Percentiles rank a stretch among this genome's conserved stretches.
Evolutionary conservation across 2,113 vertebrate species (phyloP).

Genomic region (Pituophis catenifer): DNA sequence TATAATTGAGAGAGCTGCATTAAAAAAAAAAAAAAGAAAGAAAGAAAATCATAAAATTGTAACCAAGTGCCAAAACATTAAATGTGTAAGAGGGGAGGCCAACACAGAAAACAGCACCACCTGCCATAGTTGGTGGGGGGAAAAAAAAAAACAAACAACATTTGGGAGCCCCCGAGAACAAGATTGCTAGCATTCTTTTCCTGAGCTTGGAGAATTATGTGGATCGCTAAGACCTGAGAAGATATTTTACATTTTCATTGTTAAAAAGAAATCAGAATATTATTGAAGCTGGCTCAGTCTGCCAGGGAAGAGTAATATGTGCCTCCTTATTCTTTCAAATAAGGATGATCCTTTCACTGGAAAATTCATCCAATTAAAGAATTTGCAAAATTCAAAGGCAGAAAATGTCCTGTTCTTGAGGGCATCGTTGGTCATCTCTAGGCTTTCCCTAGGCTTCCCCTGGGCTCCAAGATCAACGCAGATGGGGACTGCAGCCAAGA

Average conservation of each 20-base stretch:
- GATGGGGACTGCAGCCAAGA: too few relatives aligned
- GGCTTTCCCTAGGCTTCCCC: background rate
- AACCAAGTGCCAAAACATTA: conserved; percentile 67
- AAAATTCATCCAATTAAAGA: conserved; percentile 23
- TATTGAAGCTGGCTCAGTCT: background rate
- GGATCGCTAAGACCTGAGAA: background rate
- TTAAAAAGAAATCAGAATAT: background rate
- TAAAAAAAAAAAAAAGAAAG: conserved; percentile 61
- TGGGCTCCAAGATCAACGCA: too few relatives aligned
- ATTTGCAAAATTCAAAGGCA: background rate
- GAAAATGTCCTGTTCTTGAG: background rate
- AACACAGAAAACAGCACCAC: conserved; percentile 5
- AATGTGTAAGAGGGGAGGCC: conserved; percentile 42
- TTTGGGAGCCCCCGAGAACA: conserved; percentile 14
- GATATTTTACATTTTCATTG: background rate
- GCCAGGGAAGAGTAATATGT: fast-evolving
- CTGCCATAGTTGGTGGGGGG: conserved; percentile 3
- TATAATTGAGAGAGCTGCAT: conserved; percentile 72
- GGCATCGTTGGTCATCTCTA: background rate
- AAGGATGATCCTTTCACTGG: background rate
- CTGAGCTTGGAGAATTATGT: conserved; percentile 15
- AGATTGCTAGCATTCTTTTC: background rate
- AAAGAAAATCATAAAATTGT: conserved; percentile 51
- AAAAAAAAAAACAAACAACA: background rate
- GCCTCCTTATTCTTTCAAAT: background rate